Evolutionary conservation across 2,113 vertebrate genomes (phyloP).

Genomic region (Phyllostomus discolor): DNA sequence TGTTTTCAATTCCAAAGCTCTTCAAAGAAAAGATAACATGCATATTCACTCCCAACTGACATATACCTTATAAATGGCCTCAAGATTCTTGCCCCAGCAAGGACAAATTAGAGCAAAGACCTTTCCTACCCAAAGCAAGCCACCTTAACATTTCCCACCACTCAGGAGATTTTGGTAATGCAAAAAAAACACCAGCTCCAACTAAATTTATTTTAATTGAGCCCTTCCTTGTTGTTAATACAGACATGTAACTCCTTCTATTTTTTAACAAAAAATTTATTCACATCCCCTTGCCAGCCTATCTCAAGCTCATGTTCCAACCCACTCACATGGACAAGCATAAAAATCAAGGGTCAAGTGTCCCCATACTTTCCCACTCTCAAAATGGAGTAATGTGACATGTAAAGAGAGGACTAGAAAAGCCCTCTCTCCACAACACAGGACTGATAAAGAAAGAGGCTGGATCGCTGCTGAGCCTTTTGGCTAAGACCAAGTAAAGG

Average conservation of each 20-base stretch:
- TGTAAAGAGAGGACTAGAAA: neutral
- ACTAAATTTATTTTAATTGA: neutral
- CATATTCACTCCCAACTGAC: neutral
- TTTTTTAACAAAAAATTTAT: neutral
- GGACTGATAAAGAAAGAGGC: neutral
- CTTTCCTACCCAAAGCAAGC: slow-evolving; percentile 17
- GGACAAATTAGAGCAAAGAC: neutral
- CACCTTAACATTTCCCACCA: neutral
- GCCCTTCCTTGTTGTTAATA: neutral
- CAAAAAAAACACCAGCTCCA: neutral
- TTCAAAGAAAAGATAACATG: slow-evolving; percentile 11
- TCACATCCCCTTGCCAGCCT: neutral
- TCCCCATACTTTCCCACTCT: neutral
- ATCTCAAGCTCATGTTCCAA: slow-evolving; percentile 1
- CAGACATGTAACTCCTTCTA: neutral
- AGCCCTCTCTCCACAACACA: neutral
- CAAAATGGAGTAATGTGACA: neutral
- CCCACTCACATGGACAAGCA: neutral
- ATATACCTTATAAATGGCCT: neutral
- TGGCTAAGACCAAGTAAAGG: neutral
- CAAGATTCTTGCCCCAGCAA: neutral
- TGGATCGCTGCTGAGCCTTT: neutral
- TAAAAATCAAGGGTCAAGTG: neutral
- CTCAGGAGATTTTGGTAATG: neutral
- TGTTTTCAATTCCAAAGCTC: slow-evolving; percentile 19